A percentile compares a stretch with the other conserved stretches of the same genome.
Conservation (phyloP, 1,140 invertebrate species). For the Eufriesea mexicana region DNA sequence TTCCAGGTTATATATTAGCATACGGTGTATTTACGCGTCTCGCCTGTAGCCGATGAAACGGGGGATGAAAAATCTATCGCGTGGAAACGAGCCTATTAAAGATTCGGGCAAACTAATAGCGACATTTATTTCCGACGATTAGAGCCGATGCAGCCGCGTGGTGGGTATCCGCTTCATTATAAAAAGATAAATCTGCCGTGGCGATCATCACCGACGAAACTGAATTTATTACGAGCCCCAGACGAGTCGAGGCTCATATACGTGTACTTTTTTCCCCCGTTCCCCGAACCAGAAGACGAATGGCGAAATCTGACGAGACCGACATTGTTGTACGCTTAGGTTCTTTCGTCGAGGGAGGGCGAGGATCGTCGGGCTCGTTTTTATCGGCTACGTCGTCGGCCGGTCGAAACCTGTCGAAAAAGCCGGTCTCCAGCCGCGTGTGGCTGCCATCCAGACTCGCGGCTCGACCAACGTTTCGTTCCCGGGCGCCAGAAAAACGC, state of each 20-base stretch:
- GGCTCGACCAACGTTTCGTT: conserved; percentile 14
- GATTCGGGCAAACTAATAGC: too few relatives aligned
- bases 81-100: background rate
- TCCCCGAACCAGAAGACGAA: conserved; percentile 40
- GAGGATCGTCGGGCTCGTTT: conserved; percentile 49
- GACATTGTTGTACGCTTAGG: conserved; percentile 36
- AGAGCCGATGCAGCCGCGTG: background rate
- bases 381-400: conserved; percentile 46
- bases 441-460: conserved; percentile 63
- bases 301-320: conserved; percentile 41
- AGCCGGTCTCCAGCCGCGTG: conserved; percentile 52
- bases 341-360: conserved; percentile 15
- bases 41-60: too few relatives aligned
- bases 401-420: conserved; percentile 40
- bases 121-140: background rate
- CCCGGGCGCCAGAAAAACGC: conserved; percentile 40
- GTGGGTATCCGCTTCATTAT: background rate
- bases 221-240: conserved; percentile 8
- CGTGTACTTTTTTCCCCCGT: background rate
- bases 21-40: too few relatives aligned
- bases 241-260: background rate
- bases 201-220: background rate
- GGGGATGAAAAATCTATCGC: too few relatives aligned
- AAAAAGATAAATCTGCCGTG: background rate
- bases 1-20: too few relatives aligned